Percentiles rank a stretch among this genome's conserved stretches.
Conservation (phyloP, 2,797 vertebrate species). For the Nannoperca australis region DNA sequence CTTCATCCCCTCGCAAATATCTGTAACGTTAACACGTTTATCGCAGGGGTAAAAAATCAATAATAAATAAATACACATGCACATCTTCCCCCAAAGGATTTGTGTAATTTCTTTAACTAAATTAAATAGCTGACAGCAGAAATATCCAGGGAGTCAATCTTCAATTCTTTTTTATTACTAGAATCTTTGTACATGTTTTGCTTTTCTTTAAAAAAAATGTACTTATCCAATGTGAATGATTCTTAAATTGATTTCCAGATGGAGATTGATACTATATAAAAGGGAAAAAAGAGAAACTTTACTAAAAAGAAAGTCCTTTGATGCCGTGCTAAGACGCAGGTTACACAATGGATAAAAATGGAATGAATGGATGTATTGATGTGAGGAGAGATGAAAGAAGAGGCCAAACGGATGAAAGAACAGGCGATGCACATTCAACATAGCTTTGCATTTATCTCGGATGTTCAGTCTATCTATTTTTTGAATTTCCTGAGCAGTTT, state of each 20-base stretch:
- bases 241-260: constrained; percentile 89
- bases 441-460: constrained; percentile 66
- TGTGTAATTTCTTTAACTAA: constrained; percentile 93
- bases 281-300: constrained; percentile 80
- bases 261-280: constrained; percentile 86
- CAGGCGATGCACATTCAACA: constrained; percentile 58
- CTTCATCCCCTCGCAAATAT: constrained; percentile 92
- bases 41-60: constrained; percentile 85
- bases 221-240: constrained; percentile 93
- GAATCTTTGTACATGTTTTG: constrained; percentile 86
- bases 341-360: constrained; percentile 67
- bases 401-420: constrained; percentile 70
- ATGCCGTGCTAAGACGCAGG: constrained; percentile 74
- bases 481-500: constrained; percentile 34
- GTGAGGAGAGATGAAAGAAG: constrained; percentile 72
- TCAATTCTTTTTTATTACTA: constrained; percentile 91
- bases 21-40: constrained; percentile 92
- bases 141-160: constrained; percentile 90
- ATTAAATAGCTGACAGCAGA: constrained; percentile 92
- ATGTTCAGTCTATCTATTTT: constrained; percentile 40
- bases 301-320: constrained; percentile 78
- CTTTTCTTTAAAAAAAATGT: constrained; percentile 79
- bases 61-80: constrained; percentile 97
- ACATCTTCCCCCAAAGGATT: constrained; percentile 86
- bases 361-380: constrained; percentile 73